These are phyloP conservation scores for Sphaerophoria rueppellii DNA, from an alignment of 2,888 invertebrate species.

Conservation along the genomic window DNA sequence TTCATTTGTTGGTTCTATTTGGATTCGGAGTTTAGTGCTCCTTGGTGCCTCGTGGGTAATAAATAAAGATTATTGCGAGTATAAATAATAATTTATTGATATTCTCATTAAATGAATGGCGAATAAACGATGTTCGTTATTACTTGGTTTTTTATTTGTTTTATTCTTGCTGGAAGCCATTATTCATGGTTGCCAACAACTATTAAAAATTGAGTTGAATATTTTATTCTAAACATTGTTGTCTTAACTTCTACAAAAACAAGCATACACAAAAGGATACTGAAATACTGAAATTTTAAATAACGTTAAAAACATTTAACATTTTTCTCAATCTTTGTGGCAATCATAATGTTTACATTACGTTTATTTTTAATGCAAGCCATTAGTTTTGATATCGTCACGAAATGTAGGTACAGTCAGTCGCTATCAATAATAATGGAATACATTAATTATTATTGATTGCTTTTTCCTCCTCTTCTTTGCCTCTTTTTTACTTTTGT, in stretches of 20 bases:
- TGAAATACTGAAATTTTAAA: too few species aligned
- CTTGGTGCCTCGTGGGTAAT: conserved; percentile 50
- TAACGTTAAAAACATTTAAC: too few species aligned
- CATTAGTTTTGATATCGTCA: conserved; percentile 6
- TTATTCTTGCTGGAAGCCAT: not conserved
- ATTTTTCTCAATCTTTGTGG: not conserved
- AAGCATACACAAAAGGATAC: too few species aligned
- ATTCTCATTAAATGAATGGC: conserved; percentile 48
- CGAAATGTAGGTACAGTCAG: conserved; percentile 12
- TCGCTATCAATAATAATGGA: conserved; percentile 50
- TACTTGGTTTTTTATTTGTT: conserved; percentile 15
- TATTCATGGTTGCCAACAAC: not conserved
- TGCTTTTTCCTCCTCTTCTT: conserved; percentile 8
- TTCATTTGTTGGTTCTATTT: conserved; percentile 56
- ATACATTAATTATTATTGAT: conserved; percentile 58
- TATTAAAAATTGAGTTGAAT: not conserved
- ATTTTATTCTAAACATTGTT: not conserved
- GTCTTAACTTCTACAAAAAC: too few species aligned
- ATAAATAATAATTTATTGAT: conserved; percentile 64
- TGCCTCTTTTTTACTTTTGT: not conserved
- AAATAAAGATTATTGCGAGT: conserved; percentile 68
- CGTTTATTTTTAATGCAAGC: conserved; percentile 2
- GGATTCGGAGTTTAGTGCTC: conserved; percentile 62
- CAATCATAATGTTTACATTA: not conserved
- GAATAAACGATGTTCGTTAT: conserved; percentile 13